Percentiles rank a stretch among this genome's conserved stretches.
These are phyloP conservation scores for Eriosoma lanigerum DNA, from an alignment of 1,140 invertebrate species.

Conservation along the genomic window DNA sequence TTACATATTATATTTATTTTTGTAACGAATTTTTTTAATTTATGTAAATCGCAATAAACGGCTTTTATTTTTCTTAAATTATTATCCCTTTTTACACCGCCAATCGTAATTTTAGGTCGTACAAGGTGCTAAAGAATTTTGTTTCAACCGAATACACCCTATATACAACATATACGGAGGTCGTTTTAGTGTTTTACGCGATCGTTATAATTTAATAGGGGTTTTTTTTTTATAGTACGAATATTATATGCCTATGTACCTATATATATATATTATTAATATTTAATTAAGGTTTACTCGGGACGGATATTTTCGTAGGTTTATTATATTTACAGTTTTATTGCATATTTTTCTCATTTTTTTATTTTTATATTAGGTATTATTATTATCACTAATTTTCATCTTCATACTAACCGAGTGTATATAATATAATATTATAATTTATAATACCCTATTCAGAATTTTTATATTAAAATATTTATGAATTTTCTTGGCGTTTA, in stretches of 20 bases:
- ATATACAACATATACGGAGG: neutral
- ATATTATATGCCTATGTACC: too few species aligned
- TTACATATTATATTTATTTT: neutral
- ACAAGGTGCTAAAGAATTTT: neutral
- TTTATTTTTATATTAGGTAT: slow-evolving; percentile 1
- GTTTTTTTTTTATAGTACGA: neutral
- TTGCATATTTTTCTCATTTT: neutral
- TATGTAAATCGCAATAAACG: too few species aligned
- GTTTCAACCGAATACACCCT: neutral
- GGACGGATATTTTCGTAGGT: neutral
- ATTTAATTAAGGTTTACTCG: neutral
- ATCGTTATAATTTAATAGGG: slow-evolving; percentile 13
- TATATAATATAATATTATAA: too few species aligned
- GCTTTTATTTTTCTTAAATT: neutral
- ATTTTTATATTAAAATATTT: too few species aligned
- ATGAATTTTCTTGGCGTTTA: too few species aligned
- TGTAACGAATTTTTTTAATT: neutral
- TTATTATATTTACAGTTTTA: slow-evolving; percentile 9
- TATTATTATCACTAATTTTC: neutral
- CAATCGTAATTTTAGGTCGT: slow-evolving; percentile 9
- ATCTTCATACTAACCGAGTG: neutral
- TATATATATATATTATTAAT: neutral
- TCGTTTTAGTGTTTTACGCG: slow-evolving; percentile 3
- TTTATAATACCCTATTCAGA: too few species aligned
- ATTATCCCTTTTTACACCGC: neutral